phyloP scores from a whole-genome alignment of 2,797 vertebrate genomes.

The Tangara arthus region DNA sequence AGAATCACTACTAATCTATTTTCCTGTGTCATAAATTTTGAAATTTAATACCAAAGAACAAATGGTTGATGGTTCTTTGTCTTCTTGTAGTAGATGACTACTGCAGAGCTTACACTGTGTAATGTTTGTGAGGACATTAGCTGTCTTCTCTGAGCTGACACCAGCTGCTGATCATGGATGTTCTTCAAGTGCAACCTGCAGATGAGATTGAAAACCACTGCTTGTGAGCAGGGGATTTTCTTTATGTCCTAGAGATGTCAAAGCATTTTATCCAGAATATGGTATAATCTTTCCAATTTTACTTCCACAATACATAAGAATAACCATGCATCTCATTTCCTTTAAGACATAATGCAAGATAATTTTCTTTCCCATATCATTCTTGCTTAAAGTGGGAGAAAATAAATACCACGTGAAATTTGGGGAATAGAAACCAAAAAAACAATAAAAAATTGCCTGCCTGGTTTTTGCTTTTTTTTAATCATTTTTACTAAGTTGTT shows the following conservation, averaged over 20 bases:
- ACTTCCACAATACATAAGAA: background rate
- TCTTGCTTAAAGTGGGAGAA: background rate
- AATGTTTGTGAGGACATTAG: background rate
- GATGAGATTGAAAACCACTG: background rate
- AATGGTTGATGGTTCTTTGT: background rate
- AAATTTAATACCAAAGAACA: background rate
- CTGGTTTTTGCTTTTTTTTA: background rate
- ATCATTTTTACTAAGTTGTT: background rate
- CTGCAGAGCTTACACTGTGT: background rate
- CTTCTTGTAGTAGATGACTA: background rate
- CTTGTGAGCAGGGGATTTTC: background rate
- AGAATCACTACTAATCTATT: background rate
- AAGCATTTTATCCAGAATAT: background rate
- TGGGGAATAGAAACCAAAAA: background rate
- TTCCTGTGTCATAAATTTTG: background rate
- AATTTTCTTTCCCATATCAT: background rate
- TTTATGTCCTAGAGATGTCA: background rate
- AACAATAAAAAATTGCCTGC: background rate
- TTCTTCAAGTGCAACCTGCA: background rate
- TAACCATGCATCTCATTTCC: background rate
- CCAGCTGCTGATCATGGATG: background rate
- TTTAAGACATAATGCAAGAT: background rate
- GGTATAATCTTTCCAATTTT: background rate
- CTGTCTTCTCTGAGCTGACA: background rate
- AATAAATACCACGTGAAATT: background rate